Conservation (phyloP, 64 coral and sea anemone genomes). For the Montipora foliosa region DNA sequence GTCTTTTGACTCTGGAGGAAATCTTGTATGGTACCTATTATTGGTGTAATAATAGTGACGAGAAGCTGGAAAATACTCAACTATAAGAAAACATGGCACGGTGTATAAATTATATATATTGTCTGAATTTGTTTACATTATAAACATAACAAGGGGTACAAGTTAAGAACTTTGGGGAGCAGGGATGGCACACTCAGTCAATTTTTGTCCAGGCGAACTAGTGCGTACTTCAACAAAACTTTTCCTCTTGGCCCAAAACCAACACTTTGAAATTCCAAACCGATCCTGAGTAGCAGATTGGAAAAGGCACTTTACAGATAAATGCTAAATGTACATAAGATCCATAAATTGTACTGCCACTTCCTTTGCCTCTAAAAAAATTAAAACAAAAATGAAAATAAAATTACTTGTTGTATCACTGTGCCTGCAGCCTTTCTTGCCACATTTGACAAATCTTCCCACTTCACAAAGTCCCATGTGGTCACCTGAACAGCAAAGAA, state of each 20-base stretch:
- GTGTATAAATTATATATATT: background rate
- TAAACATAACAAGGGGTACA: background rate
- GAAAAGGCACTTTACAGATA: slow-evolving; percentile 9
- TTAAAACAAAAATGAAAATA: background rate
- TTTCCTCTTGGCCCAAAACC: background rate
- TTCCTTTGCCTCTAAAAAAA: background rate
- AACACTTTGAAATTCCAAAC: background rate
- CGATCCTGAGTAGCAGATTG: background rate
- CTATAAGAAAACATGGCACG: background rate
- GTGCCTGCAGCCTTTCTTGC: slow-evolving; percentile 37
- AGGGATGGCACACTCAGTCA: background rate
- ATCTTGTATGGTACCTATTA: slow-evolving; percentile 28
- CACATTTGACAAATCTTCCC: slow-evolving; percentile 64
- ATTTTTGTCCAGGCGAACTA: background rate
- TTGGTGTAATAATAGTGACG: slow-evolving; percentile 54
- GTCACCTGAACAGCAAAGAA: slow-evolving; percentile 67
- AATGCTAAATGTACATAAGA: background rate
- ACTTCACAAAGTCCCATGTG: slow-evolving; percentile 69
- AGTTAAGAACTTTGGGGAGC: background rate
- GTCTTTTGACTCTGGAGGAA: slow-evolving; percentile 22
- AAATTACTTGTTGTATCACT: slow-evolving; percentile 26
- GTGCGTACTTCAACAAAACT: background rate
- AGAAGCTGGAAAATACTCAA: slow-evolving; percentile 9
- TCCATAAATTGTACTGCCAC: background rate
- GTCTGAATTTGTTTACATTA: slow-evolving; percentile 8